phyloP scores from a whole-genome alignment of 2,888 invertebrate genomes.

The Allygus modestus region DNA sequence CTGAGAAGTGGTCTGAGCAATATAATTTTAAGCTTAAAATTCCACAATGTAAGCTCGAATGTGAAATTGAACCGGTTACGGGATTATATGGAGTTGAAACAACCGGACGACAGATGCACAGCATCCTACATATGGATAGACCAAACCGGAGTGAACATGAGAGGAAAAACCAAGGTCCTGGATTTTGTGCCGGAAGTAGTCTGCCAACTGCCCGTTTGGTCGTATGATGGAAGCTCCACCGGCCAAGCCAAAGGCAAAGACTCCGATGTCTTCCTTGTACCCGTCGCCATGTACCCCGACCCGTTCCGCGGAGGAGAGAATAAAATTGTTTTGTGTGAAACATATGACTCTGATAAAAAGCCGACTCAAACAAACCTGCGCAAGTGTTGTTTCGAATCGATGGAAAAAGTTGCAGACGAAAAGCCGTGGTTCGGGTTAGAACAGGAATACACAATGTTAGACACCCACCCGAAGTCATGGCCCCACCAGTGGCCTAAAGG shows the following conservation, averaged over 20 bases:
- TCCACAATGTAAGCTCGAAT: constrained; percentile 1
- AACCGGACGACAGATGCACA: constrained; percentile 79
- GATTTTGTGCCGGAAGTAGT: constrained; percentile 80
- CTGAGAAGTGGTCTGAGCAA: background rate
- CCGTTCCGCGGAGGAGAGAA: constrained; percentile 87
- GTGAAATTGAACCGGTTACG: background rate
- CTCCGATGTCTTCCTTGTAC: constrained; percentile 86
- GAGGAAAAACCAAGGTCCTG: constrained; percentile 84
- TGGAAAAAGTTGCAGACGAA: constrained; percentile 79
- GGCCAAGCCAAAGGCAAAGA: constrained; percentile 81
- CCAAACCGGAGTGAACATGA: constrained; percentile 83
- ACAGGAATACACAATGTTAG: constrained; percentile 80
- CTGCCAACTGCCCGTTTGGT: constrained; percentile 85
- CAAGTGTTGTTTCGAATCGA: constrained; percentile 75
- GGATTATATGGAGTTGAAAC: constrained; percentile 75
- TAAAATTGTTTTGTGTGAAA: constrained; percentile 85
- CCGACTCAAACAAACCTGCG: constrained; percentile 77
- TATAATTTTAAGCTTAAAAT: constrained; percentile 26
- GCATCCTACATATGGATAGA: constrained; percentile 88
- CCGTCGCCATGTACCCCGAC: constrained; percentile 87
- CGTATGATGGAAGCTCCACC: constrained; percentile 86
- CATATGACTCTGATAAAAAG: constrained; percentile 81
- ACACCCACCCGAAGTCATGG: constrained; percentile 76
- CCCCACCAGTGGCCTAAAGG: constrained; percentile 87
- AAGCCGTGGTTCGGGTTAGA: constrained; percentile 87